These are phyloP conservation scores for Plemyria rubiginata DNA, from an alignment of 2,888 invertebrate species.

Conservation along the genomic window DNA sequence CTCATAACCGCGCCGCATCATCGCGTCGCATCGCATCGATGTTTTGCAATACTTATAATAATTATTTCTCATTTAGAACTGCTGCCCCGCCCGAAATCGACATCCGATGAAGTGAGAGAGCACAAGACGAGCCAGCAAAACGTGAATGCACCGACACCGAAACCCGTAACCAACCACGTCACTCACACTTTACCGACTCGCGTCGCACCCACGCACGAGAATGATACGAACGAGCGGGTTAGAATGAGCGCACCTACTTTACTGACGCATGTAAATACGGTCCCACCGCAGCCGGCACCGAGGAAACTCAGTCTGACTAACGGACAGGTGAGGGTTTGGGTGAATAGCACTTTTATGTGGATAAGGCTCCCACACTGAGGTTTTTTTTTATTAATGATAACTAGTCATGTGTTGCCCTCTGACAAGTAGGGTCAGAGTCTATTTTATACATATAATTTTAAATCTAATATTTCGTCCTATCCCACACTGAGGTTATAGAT, in stretches of 20 bases:
- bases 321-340: slow-evolving; percentile 67
- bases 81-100: slow-evolving; percentile 68
- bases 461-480: too few species aligned
- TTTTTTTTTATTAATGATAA: too few species aligned
- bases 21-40: too few species aligned
- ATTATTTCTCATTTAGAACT: too few species aligned
- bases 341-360: background rate
- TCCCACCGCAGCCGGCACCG: slow-evolving; percentile 76
- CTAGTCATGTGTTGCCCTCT: too few species aligned
- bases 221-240: slow-evolving; percentile 39
- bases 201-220: slow-evolving; percentile 41
- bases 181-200: slow-evolving; percentile 32
- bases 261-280: slow-evolving; percentile 33
- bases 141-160: slow-evolving; percentile 61
- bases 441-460: too few species aligned
- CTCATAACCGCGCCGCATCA: too few species aligned
- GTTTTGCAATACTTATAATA: too few species aligned
- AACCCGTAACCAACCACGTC: slow-evolving; percentile 60
- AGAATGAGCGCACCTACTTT: slow-evolving; percentile 38
- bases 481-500: background rate
- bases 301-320: slow-evolving; percentile 74
- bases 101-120: slow-evolving; percentile 78
- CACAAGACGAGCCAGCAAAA: slow-evolving; percentile 71
- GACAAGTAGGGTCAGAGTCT: too few species aligned
- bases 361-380: background rate